Conservation (phyloP, 2,113 vertebrate genomes). For the Ptychochromis oligacanthus region DNA sequence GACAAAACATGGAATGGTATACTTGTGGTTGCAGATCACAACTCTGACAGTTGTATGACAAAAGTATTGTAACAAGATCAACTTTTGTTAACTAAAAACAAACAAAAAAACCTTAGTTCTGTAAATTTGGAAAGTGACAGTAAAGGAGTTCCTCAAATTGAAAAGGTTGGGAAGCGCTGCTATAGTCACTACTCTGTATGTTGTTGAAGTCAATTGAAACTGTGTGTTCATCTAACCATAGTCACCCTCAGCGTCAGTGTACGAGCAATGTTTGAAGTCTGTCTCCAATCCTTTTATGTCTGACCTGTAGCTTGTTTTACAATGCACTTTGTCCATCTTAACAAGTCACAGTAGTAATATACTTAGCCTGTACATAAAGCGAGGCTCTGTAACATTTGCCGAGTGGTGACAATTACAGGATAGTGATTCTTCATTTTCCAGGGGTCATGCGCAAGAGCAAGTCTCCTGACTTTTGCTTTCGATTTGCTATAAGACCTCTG, state of each 20-base stretch:
- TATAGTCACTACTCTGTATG: background rate
- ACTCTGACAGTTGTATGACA: background rate
- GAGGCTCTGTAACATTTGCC: conserved; percentile 8
- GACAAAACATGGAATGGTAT: background rate
- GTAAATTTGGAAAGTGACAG: no score
- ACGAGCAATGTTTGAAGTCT: conserved; percentile 76
- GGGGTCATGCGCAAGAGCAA: background rate
- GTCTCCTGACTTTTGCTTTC: no score
- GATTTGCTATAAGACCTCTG: background rate
- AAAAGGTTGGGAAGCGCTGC: background rate
- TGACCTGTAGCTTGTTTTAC: conserved; percentile 27
- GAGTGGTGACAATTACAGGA: background rate
- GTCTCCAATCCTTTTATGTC: conserved; percentile 67
- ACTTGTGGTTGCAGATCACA: background rate
- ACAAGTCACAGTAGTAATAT: conserved; percentile 33
- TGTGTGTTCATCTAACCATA: conserved; percentile 58
- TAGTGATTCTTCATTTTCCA: background rate
- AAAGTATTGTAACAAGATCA: background rate
- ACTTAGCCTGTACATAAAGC: background rate
- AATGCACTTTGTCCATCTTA: conserved; percentile 30
- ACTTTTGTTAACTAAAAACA: no score
- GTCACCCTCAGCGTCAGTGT: conserved; percentile 54
- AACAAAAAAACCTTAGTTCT: background rate
- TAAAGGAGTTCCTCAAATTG: background rate
- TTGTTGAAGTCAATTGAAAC: conserved; percentile 18